These are phyloP conservation scores for Drymonia ruficornis DNA, from an alignment of 2,888 invertebrate species.

Conservation along the genomic window DNA sequence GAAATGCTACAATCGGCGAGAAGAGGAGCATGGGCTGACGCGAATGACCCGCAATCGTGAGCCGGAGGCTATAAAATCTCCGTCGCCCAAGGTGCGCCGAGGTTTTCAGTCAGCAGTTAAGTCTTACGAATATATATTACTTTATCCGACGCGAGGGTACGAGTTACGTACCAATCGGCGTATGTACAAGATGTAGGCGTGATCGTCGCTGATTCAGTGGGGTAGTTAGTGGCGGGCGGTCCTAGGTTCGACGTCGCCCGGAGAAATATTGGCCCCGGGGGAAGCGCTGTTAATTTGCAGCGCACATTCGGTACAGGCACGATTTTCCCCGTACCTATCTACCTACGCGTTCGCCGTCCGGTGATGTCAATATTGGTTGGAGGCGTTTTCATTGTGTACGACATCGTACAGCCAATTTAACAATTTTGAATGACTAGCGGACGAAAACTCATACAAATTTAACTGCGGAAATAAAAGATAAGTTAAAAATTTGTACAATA, in stretches of 20 bases:
- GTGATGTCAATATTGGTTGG: conserved; percentile 50
- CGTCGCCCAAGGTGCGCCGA: conserved; percentile 46
- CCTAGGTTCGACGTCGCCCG: conserved; percentile 77
- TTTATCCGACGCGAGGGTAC: conserved; percentile 73
- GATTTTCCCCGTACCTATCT: conserved; percentile 72
- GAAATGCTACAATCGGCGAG: background rate
- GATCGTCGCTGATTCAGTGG: conserved; percentile 83
- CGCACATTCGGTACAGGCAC: conserved; percentile 71
- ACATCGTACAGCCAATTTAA: conserved; percentile 11
- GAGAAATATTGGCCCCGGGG: conserved; percentile 82
- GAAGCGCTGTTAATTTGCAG: conserved; percentile 81
- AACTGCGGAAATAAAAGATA: no score
- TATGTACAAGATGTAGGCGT: conserved; percentile 83
- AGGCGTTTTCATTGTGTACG: conserved; percentile 49
- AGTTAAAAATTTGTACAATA: background rate
- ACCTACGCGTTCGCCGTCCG: conserved; percentile 38
- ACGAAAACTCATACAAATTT: no score
- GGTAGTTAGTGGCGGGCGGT: conserved; percentile 82
- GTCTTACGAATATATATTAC: conserved; percentile 69
- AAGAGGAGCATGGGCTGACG: conserved; percentile 10
- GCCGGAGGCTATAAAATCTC: conserved; percentile 37
- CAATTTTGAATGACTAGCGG: background rate
- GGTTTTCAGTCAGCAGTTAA: conserved; percentile 69
- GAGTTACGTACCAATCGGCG: conserved; percentile 78
- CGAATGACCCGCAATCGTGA: conserved; percentile 27